Percentiles rank a stretch among this genome's conserved stretches.
Conservation (phyloP, 2,797 vertebrate species). For the Nyctibius grandis region DNA sequence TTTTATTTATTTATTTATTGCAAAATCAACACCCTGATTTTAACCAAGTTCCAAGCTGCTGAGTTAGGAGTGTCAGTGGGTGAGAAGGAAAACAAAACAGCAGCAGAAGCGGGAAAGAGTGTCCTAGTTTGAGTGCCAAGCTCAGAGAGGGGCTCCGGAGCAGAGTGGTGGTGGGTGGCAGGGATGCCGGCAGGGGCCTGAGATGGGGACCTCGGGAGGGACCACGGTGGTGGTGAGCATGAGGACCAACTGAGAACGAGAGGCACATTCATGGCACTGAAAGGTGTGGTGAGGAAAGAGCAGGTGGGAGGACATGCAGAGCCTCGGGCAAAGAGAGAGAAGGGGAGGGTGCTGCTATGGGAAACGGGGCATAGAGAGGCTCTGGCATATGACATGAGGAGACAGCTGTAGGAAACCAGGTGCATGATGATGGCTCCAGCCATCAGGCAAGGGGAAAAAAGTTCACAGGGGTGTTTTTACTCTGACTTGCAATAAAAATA, state of each 20-base stretch:
- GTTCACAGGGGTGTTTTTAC: neutral
- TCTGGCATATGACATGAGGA: neutral
- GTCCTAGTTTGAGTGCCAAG: neutral
- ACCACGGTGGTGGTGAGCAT: accelerated
- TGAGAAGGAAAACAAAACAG: neutral
- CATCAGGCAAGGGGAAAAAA: neutral
- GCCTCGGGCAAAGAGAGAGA: accelerated
- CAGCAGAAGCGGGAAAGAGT: neutral
- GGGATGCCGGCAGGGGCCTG: accelerated
- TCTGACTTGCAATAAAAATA: neutral
- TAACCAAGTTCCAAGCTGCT: neutral
- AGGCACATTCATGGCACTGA: neutral
- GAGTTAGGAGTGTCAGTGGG: neutral
- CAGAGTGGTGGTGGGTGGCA: neutral
- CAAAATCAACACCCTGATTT: neutral
- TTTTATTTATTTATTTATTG: neutral
- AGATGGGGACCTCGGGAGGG: neutral
- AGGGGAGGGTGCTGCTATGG: neutral
- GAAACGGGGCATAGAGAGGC: accelerated
- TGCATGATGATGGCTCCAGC: neutral
- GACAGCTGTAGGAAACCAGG: accelerated
- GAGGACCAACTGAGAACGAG: neutral
- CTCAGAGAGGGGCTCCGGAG: neutral
- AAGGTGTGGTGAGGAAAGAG: neutral
- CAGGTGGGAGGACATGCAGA: neutral